Evolutionary conservation across 30 jellyfish, hydroid and myxozoan species (phyloP).

Genomic region (Cassiopea xamachana): DNA sequence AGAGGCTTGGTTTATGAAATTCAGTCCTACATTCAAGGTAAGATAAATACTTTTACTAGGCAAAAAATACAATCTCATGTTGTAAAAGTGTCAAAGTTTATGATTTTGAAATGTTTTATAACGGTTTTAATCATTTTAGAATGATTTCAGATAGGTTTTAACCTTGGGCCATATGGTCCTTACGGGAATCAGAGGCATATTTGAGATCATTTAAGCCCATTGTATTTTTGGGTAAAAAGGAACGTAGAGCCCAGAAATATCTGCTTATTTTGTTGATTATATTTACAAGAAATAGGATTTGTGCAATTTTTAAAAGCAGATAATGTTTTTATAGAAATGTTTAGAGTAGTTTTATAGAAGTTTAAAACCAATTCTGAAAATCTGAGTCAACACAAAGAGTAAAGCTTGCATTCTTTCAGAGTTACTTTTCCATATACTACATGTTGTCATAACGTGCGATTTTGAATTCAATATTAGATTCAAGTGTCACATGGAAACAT

Average conservation of each 20-base stretch:
- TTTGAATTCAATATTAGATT: background rate
- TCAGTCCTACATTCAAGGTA: constrained; percentile 2
- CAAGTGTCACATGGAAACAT: constrained; percentile 22
- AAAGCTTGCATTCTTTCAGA: constrained; percentile 12
- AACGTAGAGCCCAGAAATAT: constrained; percentile 16
- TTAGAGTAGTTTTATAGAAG: constrained; percentile 14
- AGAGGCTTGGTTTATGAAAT: background rate
- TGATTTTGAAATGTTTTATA: constrained; percentile 1
- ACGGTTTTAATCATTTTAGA: background rate
- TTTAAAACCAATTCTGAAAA: constrained; percentile 16
- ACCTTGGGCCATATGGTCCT: constrained; percentile 23
- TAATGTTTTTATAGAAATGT: background rate
- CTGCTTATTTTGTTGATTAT: constrained; percentile 28
- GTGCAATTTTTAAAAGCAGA: background rate
- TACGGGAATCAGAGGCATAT: background rate
- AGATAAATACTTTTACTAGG: background rate
- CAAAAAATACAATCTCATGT: background rate
- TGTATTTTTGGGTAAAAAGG: constrained; percentile 14
- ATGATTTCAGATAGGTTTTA: background rate
- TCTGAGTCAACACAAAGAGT: constrained; percentile 19
- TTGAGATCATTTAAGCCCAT: background rate
- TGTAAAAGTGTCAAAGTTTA: background rate
- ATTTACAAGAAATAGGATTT: constrained; percentile 21
- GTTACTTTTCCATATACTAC: background rate
- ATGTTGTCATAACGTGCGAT: background rate